Evolutionary conservation across 2,113 vertebrate genomes (phyloP), one percentile per base, ranked within the genome.

Genomic region (Callaeas wilsoni): DNA sequence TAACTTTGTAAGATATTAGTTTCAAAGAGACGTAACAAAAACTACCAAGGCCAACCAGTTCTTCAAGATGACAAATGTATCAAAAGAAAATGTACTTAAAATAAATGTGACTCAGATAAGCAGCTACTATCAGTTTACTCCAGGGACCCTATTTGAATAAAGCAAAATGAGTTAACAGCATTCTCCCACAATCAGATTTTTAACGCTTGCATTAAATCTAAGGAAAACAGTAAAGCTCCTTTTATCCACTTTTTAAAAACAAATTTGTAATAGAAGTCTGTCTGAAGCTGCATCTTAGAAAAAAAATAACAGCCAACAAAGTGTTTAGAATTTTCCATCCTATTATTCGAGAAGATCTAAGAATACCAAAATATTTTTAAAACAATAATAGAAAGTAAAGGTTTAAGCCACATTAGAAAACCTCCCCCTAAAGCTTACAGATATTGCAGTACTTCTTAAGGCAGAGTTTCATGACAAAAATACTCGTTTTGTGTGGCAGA

Each of bases 391-490:
- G 53, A 88, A 93, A 93, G 39, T 55, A 55, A 69, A 65, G 79
- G 60, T 59, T 77, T 59, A 77, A 93, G 76, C 75, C 71, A 85
- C 85, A 86, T 92, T 68, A 92, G 68, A 90, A 94, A 93, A 53
- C 29, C 44, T 50, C 87, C 65, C 80, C 68, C 69, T 78, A 53
- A 60, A 90, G 75, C 83, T 78, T 44, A 29, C 70, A 80, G 64
- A 75, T 92, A 87, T 4, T 96, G 86, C 86, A 88, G 29, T 35
- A 64, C 74, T 81, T 95, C 84, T 90, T 81, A 68, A 93, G 90
- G 65, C 79, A 93, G 53, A 70, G 77, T 80, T 96, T 91, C 65
- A 97, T 3, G 74, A 86, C 87, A 95, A 92, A 93, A 93, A 86
- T 78, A 86, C 85, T 86, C 86, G 16, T 89, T 92, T 37, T 95